Base-by-base conservation (phyloP, 2,113 vertebrate species). In the Variabilichromis moorii region DNA sequence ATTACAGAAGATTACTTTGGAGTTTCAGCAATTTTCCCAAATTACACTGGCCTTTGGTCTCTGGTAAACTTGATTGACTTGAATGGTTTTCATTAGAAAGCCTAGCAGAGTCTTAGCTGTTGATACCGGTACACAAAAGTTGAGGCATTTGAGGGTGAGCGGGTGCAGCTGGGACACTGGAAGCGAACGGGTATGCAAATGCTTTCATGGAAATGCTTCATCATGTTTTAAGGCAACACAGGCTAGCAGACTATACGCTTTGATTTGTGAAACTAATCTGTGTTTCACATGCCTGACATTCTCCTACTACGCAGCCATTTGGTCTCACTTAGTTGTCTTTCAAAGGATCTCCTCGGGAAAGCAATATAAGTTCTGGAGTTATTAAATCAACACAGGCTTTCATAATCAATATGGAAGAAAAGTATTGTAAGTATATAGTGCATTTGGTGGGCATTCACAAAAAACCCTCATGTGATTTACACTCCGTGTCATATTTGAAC, bases 21-120 rank as follows among this genome's bases (percentile, higher is more conserved):
- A 95, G 92, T 96, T 95, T 94, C 82, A 93, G 94, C 93, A 91
- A 96, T 96, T 96, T 96, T 95, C 92, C 94, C 89, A 95, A 97
- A 96, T 96, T 95, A 94, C 95, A 89, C 88, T 93, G 95, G 93
- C 94, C 95, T 97, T 96, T 97, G 96, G 94, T 97, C 95, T 94
- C 91, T 89, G 90, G 66, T 92, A 93, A 95, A 92, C 93, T 88
- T 96, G 96, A 97, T 95, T 96, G 95, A 96, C 96, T 96, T 96
- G 95, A 93, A 96, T 96, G 96, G 95, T 96, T 97, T 97, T 95
- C 94, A 97, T 97, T 96, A 95, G 87, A 88, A 84, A 87, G 86
- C 85, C 85, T 81, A 13, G 83, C 85, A 81, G 88, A 84, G 88
- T 88, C 90, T 92, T 82, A 76, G 90, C 90, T 91, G 91, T 91